Conservation (phyloP, 2,113 vertebrate genomes). For the Salvelinus alpinus region DNA sequence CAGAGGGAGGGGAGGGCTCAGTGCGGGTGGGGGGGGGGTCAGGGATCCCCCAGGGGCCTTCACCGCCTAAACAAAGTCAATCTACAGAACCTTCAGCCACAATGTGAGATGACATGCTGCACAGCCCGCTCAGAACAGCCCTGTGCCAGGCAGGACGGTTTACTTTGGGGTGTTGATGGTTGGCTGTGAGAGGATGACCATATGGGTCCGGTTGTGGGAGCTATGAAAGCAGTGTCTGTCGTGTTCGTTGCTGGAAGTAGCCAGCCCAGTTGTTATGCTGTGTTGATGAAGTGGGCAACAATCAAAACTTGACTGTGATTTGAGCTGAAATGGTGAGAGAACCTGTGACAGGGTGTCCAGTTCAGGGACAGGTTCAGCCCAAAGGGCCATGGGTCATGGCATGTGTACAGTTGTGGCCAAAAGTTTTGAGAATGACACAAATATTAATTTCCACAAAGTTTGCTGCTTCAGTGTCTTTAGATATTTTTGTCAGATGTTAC, state of each 20-base stretch:
- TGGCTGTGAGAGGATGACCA: conserved; percentile 45
- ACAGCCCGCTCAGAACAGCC: conserved; percentile 38
- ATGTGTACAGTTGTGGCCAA: not conserved
- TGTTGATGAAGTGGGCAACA: not conserved
- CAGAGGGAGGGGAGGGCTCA: conserved; percentile 53
- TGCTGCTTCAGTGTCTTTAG: too few relatives aligned
- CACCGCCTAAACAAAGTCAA: conserved; percentile 76
- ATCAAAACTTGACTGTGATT: not conserved
- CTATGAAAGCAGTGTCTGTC: not conserved
- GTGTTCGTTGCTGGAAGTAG: not conserved
- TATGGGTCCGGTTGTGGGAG: conserved; percentile 16
- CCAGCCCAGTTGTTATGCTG: not conserved
- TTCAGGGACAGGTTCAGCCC: not conserved
- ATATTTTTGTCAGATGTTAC: too few relatives aligned
- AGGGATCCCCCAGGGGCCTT: conserved; percentile 56
- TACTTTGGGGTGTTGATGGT: conserved; percentile 41
- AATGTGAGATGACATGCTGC: conserved; percentile 41
- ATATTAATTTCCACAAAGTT: too few relatives aligned
- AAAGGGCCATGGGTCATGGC: not conserved
- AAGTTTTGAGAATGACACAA: too few relatives aligned
- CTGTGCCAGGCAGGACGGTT: conserved; percentile 37
- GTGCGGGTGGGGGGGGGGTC: not conserved
- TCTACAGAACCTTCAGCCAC: conserved; percentile 65
- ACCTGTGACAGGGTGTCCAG: not conserved
- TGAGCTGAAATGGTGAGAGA: not conserved